These are phyloP conservation scores for Scaptodrosophila latifasciaeformis DNA, from an alignment of 2,888 invertebrate species.

Conservation along the genomic window DNA sequence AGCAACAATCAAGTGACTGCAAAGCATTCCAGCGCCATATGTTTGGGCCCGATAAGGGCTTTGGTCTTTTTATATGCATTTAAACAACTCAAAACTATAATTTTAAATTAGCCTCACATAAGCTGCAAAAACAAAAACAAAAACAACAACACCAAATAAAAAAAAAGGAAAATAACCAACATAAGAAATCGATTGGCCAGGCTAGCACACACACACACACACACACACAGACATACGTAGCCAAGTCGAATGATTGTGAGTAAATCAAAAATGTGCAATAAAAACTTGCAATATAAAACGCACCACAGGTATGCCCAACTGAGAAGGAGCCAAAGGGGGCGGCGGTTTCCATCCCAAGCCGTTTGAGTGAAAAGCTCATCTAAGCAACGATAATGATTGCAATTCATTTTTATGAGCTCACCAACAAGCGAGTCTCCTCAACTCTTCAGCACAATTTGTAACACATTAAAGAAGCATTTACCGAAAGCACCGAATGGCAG, in stretches of 20 bases:
- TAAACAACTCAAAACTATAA: slow-evolving; percentile 48
- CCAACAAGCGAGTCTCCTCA: slow-evolving; percentile 37
- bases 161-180: no score
- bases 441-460: slow-evolving; percentile 48
- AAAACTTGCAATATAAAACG: slow-evolving; percentile 48
- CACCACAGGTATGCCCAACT: slow-evolving; percentile 41
- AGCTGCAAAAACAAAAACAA: no score
- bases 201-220: no score
- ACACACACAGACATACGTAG: neutral
- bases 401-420: slow-evolving; percentile 57
- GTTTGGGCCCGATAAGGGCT: slow-evolving; percentile 53
- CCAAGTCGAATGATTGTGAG: slow-evolving; percentile 31
- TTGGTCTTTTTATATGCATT: slow-evolving; percentile 12
- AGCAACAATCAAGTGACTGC: slow-evolving; percentile 47
- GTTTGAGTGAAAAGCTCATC: slow-evolving; percentile 40
- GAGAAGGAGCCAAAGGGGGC: no score
- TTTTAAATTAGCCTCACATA: slow-evolving; percentile 54
- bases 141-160: slow-evolving; percentile 24
- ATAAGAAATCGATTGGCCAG: neutral
- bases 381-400: slow-evolving; percentile 69
- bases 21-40: slow-evolving; percentile 52
- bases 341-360: neutral
- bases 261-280: slow-evolving; percentile 63
- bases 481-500: no score
- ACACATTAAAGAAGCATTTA: neutral